Conservation (phyloP, 2,888 invertebrate species). For the Ornithoptera priamus region DNA sequence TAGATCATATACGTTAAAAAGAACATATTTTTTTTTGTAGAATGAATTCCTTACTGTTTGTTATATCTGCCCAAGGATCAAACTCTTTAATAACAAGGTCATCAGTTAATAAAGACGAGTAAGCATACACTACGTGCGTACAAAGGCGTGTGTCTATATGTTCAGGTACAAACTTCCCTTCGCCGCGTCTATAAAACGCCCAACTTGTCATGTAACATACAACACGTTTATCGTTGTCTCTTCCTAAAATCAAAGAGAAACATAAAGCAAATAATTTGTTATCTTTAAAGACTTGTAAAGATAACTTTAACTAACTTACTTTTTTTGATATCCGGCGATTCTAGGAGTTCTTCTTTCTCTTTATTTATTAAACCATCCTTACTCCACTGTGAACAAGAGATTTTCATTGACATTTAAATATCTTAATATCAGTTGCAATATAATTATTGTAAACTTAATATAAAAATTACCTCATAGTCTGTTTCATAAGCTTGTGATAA, state of each 20-base stretch:
- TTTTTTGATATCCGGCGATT: constrained; percentile 50
- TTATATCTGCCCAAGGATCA: constrained; percentile 93
- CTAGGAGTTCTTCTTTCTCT: constrained; percentile 45
- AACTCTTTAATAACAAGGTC: constrained; percentile 88
- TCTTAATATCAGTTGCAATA: not conserved
- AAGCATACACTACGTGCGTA: constrained; percentile 94
- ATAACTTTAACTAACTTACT: constrained; percentile 41
- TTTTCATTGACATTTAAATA: not conserved
- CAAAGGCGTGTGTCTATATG: constrained; percentile 90
- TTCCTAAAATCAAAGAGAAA: constrained; percentile 44
- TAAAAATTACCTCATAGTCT: constrained; percentile 60
- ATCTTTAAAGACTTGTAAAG: not conserved
- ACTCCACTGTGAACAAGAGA: constrained; percentile 37
- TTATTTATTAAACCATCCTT: constrained; percentile 30
- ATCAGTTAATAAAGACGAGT: constrained; percentile 91
- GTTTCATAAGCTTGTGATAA: constrained; percentile 65
- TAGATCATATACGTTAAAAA: not conserved
- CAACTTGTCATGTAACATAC: constrained; percentile 94
- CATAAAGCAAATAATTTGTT: not conserved
- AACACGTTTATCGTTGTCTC: constrained; percentile 75
- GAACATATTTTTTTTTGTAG: too few species aligned
- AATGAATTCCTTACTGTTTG: constrained; percentile 83
- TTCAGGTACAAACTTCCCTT: constrained; percentile 92
- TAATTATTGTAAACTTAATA: not conserved
- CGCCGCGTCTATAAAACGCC: constrained; percentile 91